phyloP scores from a whole-genome alignment of 2,113 vertebrate species.

The Calypte anna region DNA sequence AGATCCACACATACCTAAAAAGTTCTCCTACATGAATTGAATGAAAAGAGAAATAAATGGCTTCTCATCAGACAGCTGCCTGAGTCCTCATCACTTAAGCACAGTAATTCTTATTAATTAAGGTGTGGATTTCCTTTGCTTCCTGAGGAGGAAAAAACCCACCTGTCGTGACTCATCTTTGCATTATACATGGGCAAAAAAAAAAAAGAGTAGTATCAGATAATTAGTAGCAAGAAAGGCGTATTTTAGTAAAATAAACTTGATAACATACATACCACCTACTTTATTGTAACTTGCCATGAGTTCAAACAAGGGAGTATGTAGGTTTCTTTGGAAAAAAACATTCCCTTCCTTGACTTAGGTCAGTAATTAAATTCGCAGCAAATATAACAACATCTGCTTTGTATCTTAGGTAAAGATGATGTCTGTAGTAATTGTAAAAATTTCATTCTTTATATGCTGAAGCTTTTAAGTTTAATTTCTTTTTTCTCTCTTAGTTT shows the following conservation, averaged over 20 bases:
- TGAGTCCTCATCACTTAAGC: not conserved
- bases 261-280: not conserved
- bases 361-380: not conserved
- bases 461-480: not conserved
- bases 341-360: not conserved
- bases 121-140: constrained; percentile 37
- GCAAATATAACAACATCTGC: not conserved
- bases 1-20: not conserved
- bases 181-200: not conserved
- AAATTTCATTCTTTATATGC: not conserved
- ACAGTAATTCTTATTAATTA: constrained; percentile 44
- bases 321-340: not conserved
- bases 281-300: not conserved
- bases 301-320: not conserved
- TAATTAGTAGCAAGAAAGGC: not conserved
- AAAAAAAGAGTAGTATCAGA: not conserved
- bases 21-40: not conserved
- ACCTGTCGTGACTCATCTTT: constrained; percentile 19
- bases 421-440: not conserved
- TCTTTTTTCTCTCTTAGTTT: not conserved
- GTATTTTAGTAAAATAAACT: not conserved
- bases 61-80: not conserved
- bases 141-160: not conserved
- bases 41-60: constrained; percentile 13
- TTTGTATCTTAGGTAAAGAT: not conserved